Evolutionary conservation across 2,888 invertebrate genomes (phyloP), one percentile per base, ranked within the genome.

Genomic region (Halocaridina rubra): DNA sequence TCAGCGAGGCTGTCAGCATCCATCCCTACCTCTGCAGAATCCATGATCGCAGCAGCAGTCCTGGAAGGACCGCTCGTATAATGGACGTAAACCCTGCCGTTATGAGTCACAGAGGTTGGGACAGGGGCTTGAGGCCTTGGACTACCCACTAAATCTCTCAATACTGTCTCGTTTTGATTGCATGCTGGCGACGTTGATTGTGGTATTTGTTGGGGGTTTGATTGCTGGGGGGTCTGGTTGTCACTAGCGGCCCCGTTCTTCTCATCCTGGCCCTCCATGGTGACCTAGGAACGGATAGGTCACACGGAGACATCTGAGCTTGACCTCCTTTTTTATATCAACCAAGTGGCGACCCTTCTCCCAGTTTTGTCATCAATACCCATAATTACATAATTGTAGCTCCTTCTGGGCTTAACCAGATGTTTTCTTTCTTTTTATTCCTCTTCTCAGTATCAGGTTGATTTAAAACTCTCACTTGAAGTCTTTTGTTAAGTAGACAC

Each of bases 251-350:
- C 33, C 57, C 59, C 76, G 61, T 76, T 59, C 29, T 39, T 57
- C 76, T 76, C 76, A 61, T 29, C 76, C 76, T 76, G 76, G 76
- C 76, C 76, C 76, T 76, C 76, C 76, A 76, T 76, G 61, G 30
- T 57, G 76, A 59, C 57, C 29, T 19, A 30, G 59, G 76, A 57
- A 57, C 76, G 59, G 22, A n/a, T 57, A 29, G 57, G 57, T 57
- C 57, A 19, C 61, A 32, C 22, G 76, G 22, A 61, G 59, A 30
- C 76, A 76, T 76, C 67, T 30, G 22, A 53, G 22, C 30, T 29
- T 4, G n/a, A 7, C 30, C 3, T 30, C n/a, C n/a, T n/a, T n/a
- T n/a, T n/a, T n/a, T n/a, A n/a, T n/a, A n/a, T n/a, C 57, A 53
- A 27, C 59, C 46, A 30, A 32, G 19, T 61, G 16, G 27, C 75